phyloP scores from a whole-genome alignment of 2,888 invertebrate species.

The Zootermopsis nevadensis region DNA sequence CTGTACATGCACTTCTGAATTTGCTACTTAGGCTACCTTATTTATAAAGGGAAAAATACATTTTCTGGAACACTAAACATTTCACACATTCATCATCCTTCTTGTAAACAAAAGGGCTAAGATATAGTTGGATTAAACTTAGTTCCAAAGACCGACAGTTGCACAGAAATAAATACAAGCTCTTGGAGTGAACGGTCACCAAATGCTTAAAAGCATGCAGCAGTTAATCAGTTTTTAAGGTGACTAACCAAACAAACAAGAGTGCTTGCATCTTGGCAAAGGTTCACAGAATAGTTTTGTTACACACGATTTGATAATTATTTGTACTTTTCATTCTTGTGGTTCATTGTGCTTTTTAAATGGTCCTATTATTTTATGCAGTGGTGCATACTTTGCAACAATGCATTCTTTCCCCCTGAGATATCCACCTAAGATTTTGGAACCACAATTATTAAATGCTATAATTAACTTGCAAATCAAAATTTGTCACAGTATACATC shows the following conservation, averaged over 20 bases:
- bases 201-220: background rate
- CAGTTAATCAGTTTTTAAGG: background rate
- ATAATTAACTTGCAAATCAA: conserved; percentile 7
- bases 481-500: background rate
- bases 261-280: conserved; percentile 19
- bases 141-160: background rate
- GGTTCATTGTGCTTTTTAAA: conserved; percentile 35
- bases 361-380: conserved; percentile 21
- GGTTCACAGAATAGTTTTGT: background rate
- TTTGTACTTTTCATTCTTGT: conserved; percentile 36
- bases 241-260: background rate
- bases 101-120: conserved; percentile 38
- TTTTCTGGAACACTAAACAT: conserved; percentile 19
- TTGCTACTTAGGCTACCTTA: background rate
- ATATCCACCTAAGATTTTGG: conserved; percentile 12
- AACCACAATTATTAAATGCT: conserved; percentile 36
- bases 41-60: conserved; percentile 21
- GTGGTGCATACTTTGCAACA: background rate
- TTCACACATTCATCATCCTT: conserved; percentile 10
- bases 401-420: conserved; percentile 33
- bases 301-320: background rate
- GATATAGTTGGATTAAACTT: background rate
- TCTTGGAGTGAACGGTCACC: background rate
- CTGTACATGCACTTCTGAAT: background rate
- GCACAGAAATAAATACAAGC: background rate